Conservation (phyloP, 2,113 vertebrate genomes). For the Upupa epops region DNA sequence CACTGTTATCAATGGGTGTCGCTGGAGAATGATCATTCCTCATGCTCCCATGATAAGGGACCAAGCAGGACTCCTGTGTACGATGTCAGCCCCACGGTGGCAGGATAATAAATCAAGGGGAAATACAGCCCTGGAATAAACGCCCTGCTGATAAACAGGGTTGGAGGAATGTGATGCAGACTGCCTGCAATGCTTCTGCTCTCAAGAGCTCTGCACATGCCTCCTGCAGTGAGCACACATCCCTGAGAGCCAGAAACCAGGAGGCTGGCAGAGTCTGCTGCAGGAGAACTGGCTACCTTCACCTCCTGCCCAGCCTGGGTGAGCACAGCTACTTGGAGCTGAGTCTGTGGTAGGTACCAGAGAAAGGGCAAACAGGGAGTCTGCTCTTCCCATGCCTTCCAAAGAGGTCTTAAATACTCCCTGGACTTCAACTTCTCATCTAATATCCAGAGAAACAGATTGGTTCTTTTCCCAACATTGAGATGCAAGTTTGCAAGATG, state of each 20-base stretch:
- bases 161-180: conserved; percentile 9
- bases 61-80: not conserved
- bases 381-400: not conserved
- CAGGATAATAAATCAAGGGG: conserved; percentile 15
- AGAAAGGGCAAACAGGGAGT: not conserved
- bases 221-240: not conserved
- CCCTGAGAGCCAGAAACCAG: not conserved
- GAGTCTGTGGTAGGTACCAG: not conserved
- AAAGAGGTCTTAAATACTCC: not conserved
- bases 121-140: not conserved
- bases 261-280: not conserved
- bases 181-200: conserved; percentile 11
- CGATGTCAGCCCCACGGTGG: not conserved
- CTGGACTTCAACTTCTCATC: not conserved
- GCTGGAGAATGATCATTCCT: conserved; percentile 24
- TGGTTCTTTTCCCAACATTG: not conserved
- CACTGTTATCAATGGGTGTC: not conserved
- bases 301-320: not conserved
- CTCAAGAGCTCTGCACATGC: not conserved
- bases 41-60: not conserved
- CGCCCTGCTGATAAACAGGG: not conserved
- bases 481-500: not conserved
- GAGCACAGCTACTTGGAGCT: not conserved
- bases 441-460: not conserved
- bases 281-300: not conserved